Conservation (phyloP, 2,113 vertebrate species). For the Chrysemys picta region DNA sequence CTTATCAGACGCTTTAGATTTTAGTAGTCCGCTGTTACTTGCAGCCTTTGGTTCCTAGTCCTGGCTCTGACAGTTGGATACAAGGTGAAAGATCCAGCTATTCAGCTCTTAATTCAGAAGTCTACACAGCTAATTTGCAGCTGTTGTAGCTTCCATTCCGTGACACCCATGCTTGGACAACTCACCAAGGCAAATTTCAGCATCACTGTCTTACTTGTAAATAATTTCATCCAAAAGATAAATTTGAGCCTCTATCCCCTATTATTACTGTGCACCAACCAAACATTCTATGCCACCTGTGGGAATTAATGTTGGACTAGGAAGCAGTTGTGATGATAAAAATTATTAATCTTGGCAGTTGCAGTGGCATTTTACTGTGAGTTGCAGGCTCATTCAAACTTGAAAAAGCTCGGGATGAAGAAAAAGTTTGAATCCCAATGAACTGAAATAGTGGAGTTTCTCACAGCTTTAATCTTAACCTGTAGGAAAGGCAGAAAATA, state of each 20-base stretch:
- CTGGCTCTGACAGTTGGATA: not conserved
- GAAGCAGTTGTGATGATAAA: not conserved
- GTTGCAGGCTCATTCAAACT: not conserved
- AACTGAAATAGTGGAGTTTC: not conserved
- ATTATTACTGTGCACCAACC: not conserved
- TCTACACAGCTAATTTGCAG: not conserved
- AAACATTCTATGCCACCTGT: not conserved
- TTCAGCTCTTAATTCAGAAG: not conserved
- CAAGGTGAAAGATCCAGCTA: not conserved
- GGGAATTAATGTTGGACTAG: not conserved
- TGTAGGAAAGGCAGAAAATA: not conserved
- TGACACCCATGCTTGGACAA: not conserved
- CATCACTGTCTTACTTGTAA: not conserved
- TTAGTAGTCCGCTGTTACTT: not conserved
- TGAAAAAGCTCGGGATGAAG: not conserved
- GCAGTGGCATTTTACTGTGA: not conserved
- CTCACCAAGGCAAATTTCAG: not conserved
- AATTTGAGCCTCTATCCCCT: not conserved
- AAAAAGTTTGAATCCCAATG: not conserved
- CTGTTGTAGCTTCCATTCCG: not conserved
- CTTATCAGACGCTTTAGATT: not conserved
- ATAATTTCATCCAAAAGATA: not conserved
- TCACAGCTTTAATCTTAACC: not conserved
- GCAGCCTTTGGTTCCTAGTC: not conserved
- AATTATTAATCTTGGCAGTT: not conserved